Evolutionary conservation across 2,888 invertebrate genomes (phyloP).

Genomic region (Ecdyonurus torrentis): DNA sequence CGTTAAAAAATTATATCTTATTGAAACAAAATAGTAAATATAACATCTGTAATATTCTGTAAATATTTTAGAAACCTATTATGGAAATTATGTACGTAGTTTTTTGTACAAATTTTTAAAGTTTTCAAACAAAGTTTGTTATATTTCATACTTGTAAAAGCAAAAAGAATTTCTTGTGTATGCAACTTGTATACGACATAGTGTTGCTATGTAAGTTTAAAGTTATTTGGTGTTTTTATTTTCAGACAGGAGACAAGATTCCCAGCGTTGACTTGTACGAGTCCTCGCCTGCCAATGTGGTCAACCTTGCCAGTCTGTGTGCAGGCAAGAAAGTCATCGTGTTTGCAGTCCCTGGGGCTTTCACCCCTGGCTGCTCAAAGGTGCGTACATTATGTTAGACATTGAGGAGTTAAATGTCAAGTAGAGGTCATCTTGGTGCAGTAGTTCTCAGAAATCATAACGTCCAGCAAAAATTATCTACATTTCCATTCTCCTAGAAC

Average conservation of each 20-base stretch:
- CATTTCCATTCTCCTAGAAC: too few relatives aligned
- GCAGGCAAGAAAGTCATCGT: constrained; percentile 67
- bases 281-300: constrained; percentile 71
- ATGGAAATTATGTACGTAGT: too few relatives aligned
- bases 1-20: too few relatives aligned
- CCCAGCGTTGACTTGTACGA: constrained; percentile 69
- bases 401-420: too few relatives aligned
- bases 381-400: constrained; percentile 27
- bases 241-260: constrained; percentile 67
- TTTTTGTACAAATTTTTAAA: too few relatives aligned
- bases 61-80: too few relatives aligned
- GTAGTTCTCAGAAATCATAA: too few relatives aligned
- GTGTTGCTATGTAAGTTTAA: neutral
- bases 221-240: constrained; percentile 9
- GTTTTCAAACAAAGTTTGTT: neutral
- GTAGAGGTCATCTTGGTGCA: too few relatives aligned
- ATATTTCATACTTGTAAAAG: neutral
- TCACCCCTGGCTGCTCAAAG: constrained; percentile 84
- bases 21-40: too few relatives aligned
- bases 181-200: neutral
- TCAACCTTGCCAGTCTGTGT: constrained; percentile 54
- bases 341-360: constrained; percentile 89
- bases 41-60: too few relatives aligned
- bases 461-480: too few relatives aligned
- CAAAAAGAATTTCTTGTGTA: neutral